These are phyloP conservation scores for Spatula versicolor DNA, from an alignment of 2,797 vertebrate genomes.

Conservation along the genomic window DNA sequence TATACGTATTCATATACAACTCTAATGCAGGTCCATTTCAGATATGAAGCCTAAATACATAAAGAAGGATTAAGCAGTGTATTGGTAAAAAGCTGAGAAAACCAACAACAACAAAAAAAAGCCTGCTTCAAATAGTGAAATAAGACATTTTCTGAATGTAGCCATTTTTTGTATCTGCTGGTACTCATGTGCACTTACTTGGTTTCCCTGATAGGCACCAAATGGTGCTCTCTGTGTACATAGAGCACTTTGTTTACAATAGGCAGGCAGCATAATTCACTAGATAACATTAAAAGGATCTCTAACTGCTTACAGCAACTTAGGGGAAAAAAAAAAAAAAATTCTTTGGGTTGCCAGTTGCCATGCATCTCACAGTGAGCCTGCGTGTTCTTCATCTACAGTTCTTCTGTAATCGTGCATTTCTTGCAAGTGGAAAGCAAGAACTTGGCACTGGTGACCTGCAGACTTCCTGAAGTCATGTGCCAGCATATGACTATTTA, in stretches of 20 bases:
- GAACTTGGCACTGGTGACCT: background rate
- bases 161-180: background rate
- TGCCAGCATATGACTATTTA: background rate
- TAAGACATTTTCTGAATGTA: background rate
- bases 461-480: background rate
- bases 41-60: background rate
- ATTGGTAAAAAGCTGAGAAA: background rate
- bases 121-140: background rate
- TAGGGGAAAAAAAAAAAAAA: background rate
- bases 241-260: background rate
- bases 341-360: background rate
- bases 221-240: background rate
- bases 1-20: background rate
- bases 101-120: background rate
- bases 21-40: background rate
- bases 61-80: background rate
- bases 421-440: background rate
- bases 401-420: background rate
- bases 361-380: background rate
- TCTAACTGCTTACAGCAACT: background rate
- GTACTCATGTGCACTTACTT: background rate
- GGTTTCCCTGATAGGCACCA: background rate
- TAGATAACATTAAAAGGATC: background rate
- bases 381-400: fast-evolving
- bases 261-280: background rate